Base-by-base conservation (phyloP, 1,140 invertebrate genomes). In the Gonioctena quinquepunctata region DNA sequence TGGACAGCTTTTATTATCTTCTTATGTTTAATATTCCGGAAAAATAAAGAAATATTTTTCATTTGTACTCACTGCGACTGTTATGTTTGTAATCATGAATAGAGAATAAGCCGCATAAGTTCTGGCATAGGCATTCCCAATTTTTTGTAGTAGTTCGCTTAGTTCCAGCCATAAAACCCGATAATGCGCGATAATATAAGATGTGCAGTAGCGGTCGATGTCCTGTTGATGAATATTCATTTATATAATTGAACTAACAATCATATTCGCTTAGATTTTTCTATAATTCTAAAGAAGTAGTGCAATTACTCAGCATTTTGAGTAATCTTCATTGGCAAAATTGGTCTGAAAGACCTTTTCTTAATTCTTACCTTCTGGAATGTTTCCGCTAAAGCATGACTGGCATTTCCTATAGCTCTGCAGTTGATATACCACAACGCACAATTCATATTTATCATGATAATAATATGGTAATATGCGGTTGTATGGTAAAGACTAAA, bases 381-480 rank as follows among this genome's bases (percentile, higher is more conserved):
- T 74, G 76, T 81, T 16, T 81, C 74, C 7, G 82, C 82, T 16
- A 82, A 69, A 8, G 73, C 75, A 50, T 69, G 74, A 67, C 82
- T 82, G 0, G 88, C 88, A 50, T 87, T 85, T 69, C 87, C 88
- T 67, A 89, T 88, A 3, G 84, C 88, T 77, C 86, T 84, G 73
- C 87, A 89, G 75, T 89, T 89, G 21, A 89, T 89, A 72, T 88
- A 89, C 88, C 88, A 89, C 4, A 89, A 81, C 2, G 88, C 87
- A 65, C 87, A 88, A 71, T 89, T 89, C 88, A 89, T 89, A 69
- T 89, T 89, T 50, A 89, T 87, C 87, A 89, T 89, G 0, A 85
- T 89, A 22, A 89, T 87, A 26, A 89, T 88, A 68, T 89, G 88
- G 66, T 85, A 87, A 71, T 89, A 89, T 0, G 87, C 88, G 4